These are phyloP conservation scores for Suillia variegata DNA, from an alignment of 2,888 invertebrate genomes.

Conservation along the genomic window DNA sequence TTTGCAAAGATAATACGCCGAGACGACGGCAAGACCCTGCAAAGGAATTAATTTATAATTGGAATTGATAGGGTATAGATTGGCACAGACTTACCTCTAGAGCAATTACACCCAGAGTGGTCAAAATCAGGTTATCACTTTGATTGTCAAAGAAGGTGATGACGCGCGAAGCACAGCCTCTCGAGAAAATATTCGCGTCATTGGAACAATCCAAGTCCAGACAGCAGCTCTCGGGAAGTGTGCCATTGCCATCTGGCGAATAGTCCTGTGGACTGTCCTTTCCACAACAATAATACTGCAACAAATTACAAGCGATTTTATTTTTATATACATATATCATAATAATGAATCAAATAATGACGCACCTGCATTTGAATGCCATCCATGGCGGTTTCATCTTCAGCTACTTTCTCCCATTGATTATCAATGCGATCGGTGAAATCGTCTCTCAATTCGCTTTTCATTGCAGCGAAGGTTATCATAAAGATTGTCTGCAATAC, in stretches of 20 bases:
- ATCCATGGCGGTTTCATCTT: slow-evolving; percentile 42
- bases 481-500: slow-evolving; percentile 42
- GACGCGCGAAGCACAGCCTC: slow-evolving; percentile 39
- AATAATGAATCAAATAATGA: not conserved
- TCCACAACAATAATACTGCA: slow-evolving; percentile 48
- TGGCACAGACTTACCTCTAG: slow-evolving; percentile 36
- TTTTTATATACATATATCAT: not conserved
- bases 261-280: slow-evolving; percentile 49
- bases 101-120: slow-evolving; percentile 32
- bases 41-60: slow-evolving; percentile 16
- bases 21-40: slow-evolving; percentile 31
- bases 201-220: slow-evolving; percentile 40
- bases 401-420: slow-evolving; percentile 37
- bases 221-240: slow-evolving; percentile 50
- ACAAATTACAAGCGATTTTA: not conserved
- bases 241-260: slow-evolving; percentile 31
- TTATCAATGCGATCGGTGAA: slow-evolving; percentile 41
- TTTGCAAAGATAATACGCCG: slow-evolving; percentile 35
- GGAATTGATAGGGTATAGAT: no score
- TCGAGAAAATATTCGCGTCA: slow-evolving; percentile 38
- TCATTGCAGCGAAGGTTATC: slow-evolving; percentile 40
- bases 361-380: slow-evolving; percentile 41
- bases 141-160: slow-evolving; percentile 30
- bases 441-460: slow-evolving; percentile 35
- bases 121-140: slow-evolving; percentile 34